A percentile compares a stretch with the other conserved stretches of the same genome.
Evolutionary conservation across 2,797 vertebrate species (phyloP).

Genomic region (Tolypeutes matacus): DNA sequence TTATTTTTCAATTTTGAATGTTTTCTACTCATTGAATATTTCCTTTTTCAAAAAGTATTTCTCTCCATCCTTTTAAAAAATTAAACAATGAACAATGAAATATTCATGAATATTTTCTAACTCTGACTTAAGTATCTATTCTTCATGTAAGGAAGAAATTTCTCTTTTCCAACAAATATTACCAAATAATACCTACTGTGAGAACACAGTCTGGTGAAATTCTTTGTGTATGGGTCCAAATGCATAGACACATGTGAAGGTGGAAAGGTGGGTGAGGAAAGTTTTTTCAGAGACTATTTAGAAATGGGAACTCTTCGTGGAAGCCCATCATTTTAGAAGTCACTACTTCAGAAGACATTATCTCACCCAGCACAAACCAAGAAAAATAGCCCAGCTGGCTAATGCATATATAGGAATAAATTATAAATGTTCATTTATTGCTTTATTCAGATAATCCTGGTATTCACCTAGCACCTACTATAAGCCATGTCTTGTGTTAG

Average conservation of each 20-base stretch:
- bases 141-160: not conserved
- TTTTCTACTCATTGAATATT: conserved; percentile 39
- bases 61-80: conserved; percentile 22
- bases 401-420: conserved; percentile 12
- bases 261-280: not conserved
- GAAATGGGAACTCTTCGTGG: not conserved
- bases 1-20: conserved; percentile 18
- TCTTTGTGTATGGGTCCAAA: not conserved
- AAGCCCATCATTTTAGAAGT: conserved; percentile 36
- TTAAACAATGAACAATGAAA: not conserved
- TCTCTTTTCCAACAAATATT: conserved; percentile 43
- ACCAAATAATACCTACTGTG: not conserved
- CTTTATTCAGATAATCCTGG: conserved; percentile 5
- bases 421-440: not conserved
- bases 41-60: not conserved
- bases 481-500: not conserved
- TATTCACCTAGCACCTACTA: not conserved
- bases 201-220: not conserved
- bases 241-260: not conserved
- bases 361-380: not conserved
- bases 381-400: not conserved
- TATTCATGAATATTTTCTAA: not conserved
- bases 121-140: not conserved
- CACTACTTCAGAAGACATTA: not conserved
- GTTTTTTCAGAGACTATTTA: conserved; percentile 22